Evolutionary conservation across 35 echinoderm and acorn worm species (phyloP).

Genomic region (Strongylocentrotus purpuratus): DNA sequence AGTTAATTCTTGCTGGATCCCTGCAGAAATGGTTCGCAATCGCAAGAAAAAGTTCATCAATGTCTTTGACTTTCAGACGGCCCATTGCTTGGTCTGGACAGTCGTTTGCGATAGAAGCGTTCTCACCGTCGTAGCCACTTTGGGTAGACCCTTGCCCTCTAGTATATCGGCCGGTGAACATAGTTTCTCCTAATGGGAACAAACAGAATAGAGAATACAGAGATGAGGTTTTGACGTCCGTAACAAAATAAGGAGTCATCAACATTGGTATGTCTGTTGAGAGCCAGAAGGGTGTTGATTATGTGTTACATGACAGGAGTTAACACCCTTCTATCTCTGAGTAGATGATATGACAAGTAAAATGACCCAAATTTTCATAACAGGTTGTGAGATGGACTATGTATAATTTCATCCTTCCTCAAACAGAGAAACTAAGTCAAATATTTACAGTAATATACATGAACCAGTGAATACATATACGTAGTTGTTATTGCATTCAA

Average conservation of each 20-base stretch:
- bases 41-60: not conserved
- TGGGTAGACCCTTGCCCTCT: slow-evolving; percentile 83
- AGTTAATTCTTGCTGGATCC: not conserved
- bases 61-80: slow-evolving; percentile 16
- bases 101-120: slow-evolving; percentile 20
- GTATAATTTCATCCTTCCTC: no score
- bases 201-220: slow-evolving; percentile 17
- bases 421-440: no score
- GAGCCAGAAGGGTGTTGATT: no score
- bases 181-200: slow-evolving; percentile 68
- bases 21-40: not conserved
- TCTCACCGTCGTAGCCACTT: slow-evolving; percentile 72
- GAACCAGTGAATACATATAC: no score
- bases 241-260: not conserved
- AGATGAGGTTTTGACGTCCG: not conserved
- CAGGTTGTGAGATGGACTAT: no score
- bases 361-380: no score
- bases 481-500: no score
- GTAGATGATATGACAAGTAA: no score
- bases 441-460: no score
- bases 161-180: slow-evolving; percentile 80
- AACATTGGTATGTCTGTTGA: not conserved
- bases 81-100: slow-evolving; percentile 40
- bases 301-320: no score
- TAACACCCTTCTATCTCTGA: no score